Evolutionary conservation across 2,888 invertebrate species (phyloP).

Genomic region (Aleiodes testaceus): DNA sequence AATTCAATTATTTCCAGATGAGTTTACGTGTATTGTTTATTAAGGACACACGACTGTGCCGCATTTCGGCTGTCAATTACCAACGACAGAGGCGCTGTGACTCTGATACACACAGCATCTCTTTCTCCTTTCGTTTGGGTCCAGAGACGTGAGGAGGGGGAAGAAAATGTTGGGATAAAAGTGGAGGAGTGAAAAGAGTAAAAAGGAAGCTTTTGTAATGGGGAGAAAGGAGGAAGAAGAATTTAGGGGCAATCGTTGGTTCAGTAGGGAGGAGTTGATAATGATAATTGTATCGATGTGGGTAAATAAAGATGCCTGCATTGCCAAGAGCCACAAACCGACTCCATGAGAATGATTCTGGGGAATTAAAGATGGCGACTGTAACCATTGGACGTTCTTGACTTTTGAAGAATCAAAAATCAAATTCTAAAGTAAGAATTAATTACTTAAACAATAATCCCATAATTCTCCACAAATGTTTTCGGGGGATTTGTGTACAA

Average conservation of each 20-base stretch:
- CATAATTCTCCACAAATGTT: too few relatives aligned
- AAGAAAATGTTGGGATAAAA: neutral
- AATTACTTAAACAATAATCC: too few relatives aligned
- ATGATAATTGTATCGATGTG: too few relatives aligned
- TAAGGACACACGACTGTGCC: slow-evolving; percentile 42
- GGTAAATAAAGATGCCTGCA: too few relatives aligned
- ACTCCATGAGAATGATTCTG: too few relatives aligned
- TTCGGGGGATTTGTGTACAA: slow-evolving; percentile 3
- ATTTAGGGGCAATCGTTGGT: neutral
- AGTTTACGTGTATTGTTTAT: slow-evolving; percentile 13
- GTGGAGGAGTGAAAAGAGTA: neutral
- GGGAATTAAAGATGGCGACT: too few relatives aligned
- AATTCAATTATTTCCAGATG: neutral
- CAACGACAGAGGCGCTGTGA: slow-evolving; percentile 56
- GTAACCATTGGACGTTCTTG: too few relatives aligned
- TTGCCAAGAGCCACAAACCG: too few relatives aligned
- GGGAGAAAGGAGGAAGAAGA: slow-evolving; percentile 3
- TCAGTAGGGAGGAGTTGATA: too few relatives aligned
- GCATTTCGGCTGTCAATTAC: slow-evolving; percentile 70
- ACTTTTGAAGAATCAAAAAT: too few relatives aligned
- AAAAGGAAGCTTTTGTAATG: neutral
- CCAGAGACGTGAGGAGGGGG: slow-evolving; percentile 4
- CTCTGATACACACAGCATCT: slow-evolving; percentile 23
- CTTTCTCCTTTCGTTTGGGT: slow-evolving; percentile 12
- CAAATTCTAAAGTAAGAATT: too few relatives aligned